Conservation (phyloP, 1,140 invertebrate species). For the Aphelenchoides besseyi region DNA sequence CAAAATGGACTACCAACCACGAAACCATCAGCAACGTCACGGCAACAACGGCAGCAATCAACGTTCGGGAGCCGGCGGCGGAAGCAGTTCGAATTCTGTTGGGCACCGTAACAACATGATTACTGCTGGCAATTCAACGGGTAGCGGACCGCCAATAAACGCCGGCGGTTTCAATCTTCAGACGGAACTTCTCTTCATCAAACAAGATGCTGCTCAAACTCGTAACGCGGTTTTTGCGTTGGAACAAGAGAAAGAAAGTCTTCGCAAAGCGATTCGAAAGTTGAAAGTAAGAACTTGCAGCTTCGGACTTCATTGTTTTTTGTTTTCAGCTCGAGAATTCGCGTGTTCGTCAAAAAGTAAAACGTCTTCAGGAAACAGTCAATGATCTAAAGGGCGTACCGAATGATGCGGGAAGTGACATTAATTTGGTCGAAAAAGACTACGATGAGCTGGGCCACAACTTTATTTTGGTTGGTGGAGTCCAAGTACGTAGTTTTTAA, state of each 20-base stretch:
- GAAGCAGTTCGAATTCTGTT: not conserved
- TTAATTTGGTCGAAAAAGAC: constrained; percentile 43
- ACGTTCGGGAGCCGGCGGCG: not conserved
- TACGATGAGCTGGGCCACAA: constrained; percentile 54
- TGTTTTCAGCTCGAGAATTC: constrained; percentile 51
- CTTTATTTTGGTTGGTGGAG: constrained; percentile 53
- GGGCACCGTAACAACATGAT: not conserved
- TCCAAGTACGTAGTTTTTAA: constrained; percentile 20
- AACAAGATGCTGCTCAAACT: constrained; percentile 44
- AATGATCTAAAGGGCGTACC: constrained; percentile 27
- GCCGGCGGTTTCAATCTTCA: constrained; percentile 7
- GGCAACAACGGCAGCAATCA: not conserved
- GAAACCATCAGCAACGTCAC: not conserved
- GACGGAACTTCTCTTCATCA: constrained; percentile 38
- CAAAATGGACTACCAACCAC: constrained; percentile 11
- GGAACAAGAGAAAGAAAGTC: constrained; percentile 52
- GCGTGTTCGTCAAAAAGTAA: constrained; percentile 49
- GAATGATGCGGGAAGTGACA: constrained; percentile 28
- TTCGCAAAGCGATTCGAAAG: constrained; percentile 57
- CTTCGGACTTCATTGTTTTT: constrained; percentile 13
- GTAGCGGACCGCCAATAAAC: not conserved
- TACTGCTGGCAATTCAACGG: not conserved
- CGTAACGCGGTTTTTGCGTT: constrained; percentile 45
- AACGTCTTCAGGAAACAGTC: constrained; percentile 42
- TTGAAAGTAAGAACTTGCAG: constrained; percentile 43